Conservation (phyloP, 2,797 vertebrate genomes). For the Pseudomugil tenellus region DNA sequence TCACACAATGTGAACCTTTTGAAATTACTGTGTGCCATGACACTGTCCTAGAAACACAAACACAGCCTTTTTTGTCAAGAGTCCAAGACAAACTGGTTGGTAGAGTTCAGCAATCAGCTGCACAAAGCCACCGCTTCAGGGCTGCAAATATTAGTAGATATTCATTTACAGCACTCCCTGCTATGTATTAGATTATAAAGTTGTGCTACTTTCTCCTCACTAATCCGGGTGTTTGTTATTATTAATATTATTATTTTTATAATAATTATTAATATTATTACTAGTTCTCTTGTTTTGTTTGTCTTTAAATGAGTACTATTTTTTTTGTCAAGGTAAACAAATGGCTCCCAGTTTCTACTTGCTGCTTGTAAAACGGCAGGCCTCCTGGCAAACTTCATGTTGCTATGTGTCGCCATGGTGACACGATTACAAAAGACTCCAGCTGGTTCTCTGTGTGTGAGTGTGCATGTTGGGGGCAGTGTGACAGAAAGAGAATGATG, state of each 20-base stretch:
- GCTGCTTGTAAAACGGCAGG: conserved; percentile 61
- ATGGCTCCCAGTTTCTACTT: conserved; percentile 56
- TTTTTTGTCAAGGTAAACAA: conserved; percentile 69
- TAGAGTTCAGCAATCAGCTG: conserved; percentile 51
- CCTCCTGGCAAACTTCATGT: conserved; percentile 71
- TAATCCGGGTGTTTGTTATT: conserved; percentile 6
- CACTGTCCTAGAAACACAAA: conserved; percentile 39
- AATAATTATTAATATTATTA: too few relatives aligned
- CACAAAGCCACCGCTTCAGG: conserved; percentile 50
- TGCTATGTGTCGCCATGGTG: conserved; percentile 75
- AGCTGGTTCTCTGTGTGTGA: conserved; percentile 70
- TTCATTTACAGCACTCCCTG: conserved; percentile 29
- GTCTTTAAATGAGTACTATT: conserved; percentile 35
- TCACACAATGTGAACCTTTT: conserved; percentile 52
- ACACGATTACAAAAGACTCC: conserved; percentile 80
- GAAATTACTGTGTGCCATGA: conserved; percentile 41
- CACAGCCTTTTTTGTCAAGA: conserved; percentile 47
- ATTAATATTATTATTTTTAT: neutral
- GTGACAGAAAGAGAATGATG: conserved; percentile 33
- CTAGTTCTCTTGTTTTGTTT: conserved; percentile 31
- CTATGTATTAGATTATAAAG: conserved; percentile 30
- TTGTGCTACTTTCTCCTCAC: conserved; percentile 4
- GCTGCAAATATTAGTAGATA: conserved; percentile 28
- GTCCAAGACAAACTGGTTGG: conserved; percentile 67
- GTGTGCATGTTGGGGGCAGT: conserved; percentile 33